Conservation (phyloP, 1,140 invertebrate species). For the Chelonus insularis region DNA sequence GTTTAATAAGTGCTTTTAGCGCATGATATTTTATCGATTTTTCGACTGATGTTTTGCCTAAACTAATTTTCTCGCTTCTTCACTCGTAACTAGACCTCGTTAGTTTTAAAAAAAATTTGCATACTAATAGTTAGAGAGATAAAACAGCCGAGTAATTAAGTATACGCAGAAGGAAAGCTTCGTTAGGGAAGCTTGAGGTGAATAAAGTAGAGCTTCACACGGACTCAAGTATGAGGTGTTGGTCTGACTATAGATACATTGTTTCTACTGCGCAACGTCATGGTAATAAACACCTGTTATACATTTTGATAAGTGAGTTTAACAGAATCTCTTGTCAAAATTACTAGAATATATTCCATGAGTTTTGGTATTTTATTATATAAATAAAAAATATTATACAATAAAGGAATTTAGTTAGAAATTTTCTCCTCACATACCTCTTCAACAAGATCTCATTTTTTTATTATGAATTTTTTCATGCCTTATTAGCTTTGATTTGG, state of each 20-base stretch:
- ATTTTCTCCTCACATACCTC: not conserved
- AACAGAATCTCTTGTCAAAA: not conserved
- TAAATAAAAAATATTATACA: conserved; percentile 3
- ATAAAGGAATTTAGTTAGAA: too few relatives aligned
- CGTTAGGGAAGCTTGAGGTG: conserved; percentile 1
- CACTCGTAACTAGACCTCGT: not conserved
- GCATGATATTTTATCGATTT: not conserved
- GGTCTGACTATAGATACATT: not conserved
- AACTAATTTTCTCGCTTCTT: conserved; percentile 3
- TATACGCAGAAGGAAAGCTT: conserved; percentile 1
- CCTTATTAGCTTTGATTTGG: conserved; percentile 42
- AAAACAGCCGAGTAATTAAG: conserved; percentile 3
- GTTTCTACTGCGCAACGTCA: not conserved
- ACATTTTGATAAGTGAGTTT: conserved; percentile 3
- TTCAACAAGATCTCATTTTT: not conserved
- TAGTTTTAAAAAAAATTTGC: conserved; percentile 2
- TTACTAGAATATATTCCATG: not conserved
- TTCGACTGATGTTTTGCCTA: not conserved
- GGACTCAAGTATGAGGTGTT: not conserved
- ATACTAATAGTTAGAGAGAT: conserved; percentile 13
- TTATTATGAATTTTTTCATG: conserved; percentile 39
- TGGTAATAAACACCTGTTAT: conserved; percentile 1
- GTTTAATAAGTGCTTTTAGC: conserved; percentile 2
- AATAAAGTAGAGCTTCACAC: not conserved
- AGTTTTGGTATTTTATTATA: not conserved